Conservation (phyloP, 2,113 vertebrate genomes). For the Tiliqua scincoides region DNA sequence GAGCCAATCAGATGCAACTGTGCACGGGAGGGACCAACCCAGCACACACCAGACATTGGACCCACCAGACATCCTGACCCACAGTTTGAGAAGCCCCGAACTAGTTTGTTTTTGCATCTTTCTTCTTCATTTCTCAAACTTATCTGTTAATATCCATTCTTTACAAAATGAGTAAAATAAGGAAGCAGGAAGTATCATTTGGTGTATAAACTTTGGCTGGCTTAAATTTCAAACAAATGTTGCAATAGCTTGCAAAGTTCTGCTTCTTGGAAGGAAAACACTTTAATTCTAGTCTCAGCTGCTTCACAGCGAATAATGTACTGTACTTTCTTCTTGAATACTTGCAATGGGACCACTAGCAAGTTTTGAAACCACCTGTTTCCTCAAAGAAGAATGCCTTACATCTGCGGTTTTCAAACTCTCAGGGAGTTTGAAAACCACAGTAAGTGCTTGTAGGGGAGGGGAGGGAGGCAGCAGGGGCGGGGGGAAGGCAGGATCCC, state of each 20-base stretch:
- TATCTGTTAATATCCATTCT: neutral
- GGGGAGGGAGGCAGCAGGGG: too few species aligned
- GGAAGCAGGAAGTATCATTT: neutral
- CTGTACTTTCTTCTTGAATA: neutral
- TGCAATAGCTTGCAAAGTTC: neutral
- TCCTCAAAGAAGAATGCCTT: neutral
- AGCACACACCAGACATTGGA: too few species aligned
- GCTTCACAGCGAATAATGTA: neutral
- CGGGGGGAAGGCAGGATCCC: too few species aligned
- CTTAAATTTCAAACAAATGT: neutral
- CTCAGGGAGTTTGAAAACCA: too few species aligned
- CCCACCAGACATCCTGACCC: too few species aligned
- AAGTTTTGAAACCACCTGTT: neutral
- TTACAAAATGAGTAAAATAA: neutral
- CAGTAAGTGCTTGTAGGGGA: too few species aligned
- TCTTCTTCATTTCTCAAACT: neutral
- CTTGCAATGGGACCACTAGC: neutral
- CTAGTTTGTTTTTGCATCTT: neutral
- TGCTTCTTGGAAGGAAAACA: neutral
- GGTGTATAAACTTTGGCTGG: neutral
- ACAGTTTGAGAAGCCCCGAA: too few species aligned
- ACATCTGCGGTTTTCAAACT: too few species aligned
- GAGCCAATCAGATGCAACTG: too few species aligned
- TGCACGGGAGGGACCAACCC: too few species aligned
- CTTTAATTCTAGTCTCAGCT: constrained; percentile 10